Percentiles rank a stretch among this genome's conserved stretches.
These are phyloP conservation scores for Orthosia gothica DNA, from an alignment of 2,888 invertebrate genomes.

Conservation along the genomic window DNA sequence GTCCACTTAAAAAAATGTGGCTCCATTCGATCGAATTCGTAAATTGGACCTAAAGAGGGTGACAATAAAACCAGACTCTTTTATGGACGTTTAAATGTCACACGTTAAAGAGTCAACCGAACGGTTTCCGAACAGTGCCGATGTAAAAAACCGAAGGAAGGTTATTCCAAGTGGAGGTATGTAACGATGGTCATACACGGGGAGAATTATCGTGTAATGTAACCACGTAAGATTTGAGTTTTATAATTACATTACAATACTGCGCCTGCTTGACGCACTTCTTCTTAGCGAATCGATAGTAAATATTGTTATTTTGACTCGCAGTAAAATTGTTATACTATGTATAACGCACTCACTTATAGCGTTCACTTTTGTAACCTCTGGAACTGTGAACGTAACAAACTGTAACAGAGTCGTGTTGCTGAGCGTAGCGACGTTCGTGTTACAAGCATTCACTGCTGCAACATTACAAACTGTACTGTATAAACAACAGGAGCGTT, in stretches of 20 bases:
- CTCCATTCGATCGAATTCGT: conserved; percentile 41
- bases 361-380: background rate
- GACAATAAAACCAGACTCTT: conserved; percentile 50
- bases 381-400: background rate
- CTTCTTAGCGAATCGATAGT: too few relatives aligned
- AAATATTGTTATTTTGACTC: too few relatives aligned
- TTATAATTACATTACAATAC: background rate
- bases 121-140: conserved; percentile 9
- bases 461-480: background rate
- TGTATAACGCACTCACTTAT: too few relatives aligned
- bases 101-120: conserved; percentile 37
- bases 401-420: background rate
- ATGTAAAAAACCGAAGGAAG: conserved; percentile 26
- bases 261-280: background rate
- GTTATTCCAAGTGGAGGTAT: conserved; percentile 10
- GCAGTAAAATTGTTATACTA: too few relatives aligned
- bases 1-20: conserved; percentile 51
- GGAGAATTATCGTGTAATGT: background rate
- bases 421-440: background rate
- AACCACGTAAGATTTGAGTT: background rate
- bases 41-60: conserved; percentile 52
- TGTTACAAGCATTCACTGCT: background rate
- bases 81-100: conserved; percentile 39
- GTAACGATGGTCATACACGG: background rate
- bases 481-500: too few relatives aligned